Percentiles rank a stretch among this genome's conserved stretches.
Conservation (phyloP, 2,888 invertebrate species). For the Gasteruption jaculator region DNA sequence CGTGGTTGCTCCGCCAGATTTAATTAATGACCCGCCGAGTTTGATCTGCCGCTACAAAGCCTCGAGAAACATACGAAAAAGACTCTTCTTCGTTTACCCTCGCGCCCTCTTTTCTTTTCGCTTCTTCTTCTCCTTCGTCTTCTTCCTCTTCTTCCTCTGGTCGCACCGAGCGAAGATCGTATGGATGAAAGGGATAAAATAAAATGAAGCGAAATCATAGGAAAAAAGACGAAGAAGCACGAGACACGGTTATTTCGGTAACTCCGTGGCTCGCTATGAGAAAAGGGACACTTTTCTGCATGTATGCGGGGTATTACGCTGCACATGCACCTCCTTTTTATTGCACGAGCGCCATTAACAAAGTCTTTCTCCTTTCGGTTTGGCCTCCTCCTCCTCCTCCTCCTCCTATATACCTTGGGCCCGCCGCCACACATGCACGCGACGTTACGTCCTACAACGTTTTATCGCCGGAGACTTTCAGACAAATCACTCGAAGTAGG, state of each 20-base stretch:
- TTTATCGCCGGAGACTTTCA: no score
- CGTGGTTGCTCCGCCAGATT: slow-evolving; percentile 44
- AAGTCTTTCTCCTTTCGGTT: no score
- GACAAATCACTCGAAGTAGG: no score
- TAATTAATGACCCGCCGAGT: slow-evolving; percentile 50
- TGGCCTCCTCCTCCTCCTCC: no score
- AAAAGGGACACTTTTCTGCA: neutral
- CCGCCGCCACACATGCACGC: no score
- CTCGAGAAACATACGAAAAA: slow-evolving; percentile 17
- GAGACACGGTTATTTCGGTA: slow-evolving; percentile 5
- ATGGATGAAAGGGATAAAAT: neutral
- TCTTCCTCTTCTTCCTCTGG: slow-evolving; percentile 8
- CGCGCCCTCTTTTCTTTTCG: slow-evolving; percentile 10
- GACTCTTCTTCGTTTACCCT: slow-evolving; percentile 11
- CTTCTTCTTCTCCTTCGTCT: slow-evolving; percentile 4
- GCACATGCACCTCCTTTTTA: no score
- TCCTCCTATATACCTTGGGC: no score
- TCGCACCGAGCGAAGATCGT: slow-evolving; percentile 15
- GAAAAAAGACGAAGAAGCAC: slow-evolving; percentile 2
- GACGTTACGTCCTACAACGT: no score
- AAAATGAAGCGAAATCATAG: slow-evolving; percentile 10
- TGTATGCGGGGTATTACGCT: no score
- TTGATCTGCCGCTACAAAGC: slow-evolving; percentile 48
- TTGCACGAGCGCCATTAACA: no score
- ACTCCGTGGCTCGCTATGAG: no score